Evolutionary conservation across 2,797 vertebrate species (phyloP), one percentile per base, ranked within the genome.

Genomic region (Fundulus diaphanus): DNA sequence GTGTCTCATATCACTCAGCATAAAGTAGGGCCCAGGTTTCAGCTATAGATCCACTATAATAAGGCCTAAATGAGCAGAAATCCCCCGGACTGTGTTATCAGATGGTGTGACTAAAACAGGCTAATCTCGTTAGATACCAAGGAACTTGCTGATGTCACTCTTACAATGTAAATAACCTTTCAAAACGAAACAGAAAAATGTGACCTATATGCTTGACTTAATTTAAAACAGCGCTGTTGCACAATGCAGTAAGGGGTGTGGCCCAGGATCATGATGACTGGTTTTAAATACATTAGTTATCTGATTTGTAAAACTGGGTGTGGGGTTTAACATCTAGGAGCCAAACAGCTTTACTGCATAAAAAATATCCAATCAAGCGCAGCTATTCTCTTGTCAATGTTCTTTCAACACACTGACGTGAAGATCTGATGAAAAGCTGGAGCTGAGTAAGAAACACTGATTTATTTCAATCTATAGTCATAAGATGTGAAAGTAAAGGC

Each of bases 361-460:
- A 85, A 79, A 92, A 89, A 86, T 82, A 68, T 82, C 67, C 77
- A 80, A 85, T 83, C 81, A 83, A 79, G 73, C 15, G 27, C 77
- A 57, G 67, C 70, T 49, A 42, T 76, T 52, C 54, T 5, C 84
- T 81, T 76, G 82, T 90, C 81, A 90, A 93, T 84, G 82, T 89
- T 82, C 80, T 84, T 90, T 91, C 87, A 90, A 67, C 54, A 15
- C 63, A 85, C 72, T 86, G 84, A 89, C 81, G 87, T 85, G 0
- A 11, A 81, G 85, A 89, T 87, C 88, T 76, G 61, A 88, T 70
- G 69, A 69, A 76, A 87, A 78, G 79, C 68, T 66, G 49, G 79
- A 81, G 79, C 70, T 79, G 46, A 84, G 57, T 74, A 72, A 85
- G 68, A 79, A 85, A 82, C 80, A 74, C 63, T 78, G 73, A 73